Evolutionary conservation across 2,113 vertebrate species (phyloP), one percentile per base, ranked within the genome.

Genomic region (Dryoscopus gambensis): DNA sequence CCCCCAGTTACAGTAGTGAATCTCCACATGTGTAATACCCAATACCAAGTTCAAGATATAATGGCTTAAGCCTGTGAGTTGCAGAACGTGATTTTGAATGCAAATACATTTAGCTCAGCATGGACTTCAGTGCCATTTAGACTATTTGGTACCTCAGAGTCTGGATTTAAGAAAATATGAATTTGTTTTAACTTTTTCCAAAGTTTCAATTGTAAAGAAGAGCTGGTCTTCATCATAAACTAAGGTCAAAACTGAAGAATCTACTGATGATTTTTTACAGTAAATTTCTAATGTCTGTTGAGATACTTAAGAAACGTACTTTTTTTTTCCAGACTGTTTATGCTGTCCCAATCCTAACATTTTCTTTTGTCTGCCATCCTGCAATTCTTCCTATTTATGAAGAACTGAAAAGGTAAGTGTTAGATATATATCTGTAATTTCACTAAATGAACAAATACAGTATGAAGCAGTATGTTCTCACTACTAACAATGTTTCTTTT

Each of bases 351-450:
- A 99, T 99, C 97, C 96, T 99, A 94, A 99, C 98, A 8, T 99
- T 99, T 75, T 99, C 99, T 67, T 99, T 99, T 42, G 99, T 99
- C 84, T 99, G 99, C 93, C 99, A 99, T 96, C 99, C 99, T 47
- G 99, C 99, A 75, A 98, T 99, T 95, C 98, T 99, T 97, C 99
- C 99, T 87, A 99, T 99, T 98, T 99, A 99, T 46, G 98, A 99
- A 97, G 99, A 99, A 91, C 98, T 99, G 42, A 99, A 99, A 98
- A 97, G 98, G 99, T 99, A 96, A 98, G 98, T 98, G 15, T 39
- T 86, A 59, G 7, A 80, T 53, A 11, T 7, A 1, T 50, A 47
- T 11, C 39, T 62, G 7, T 35, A 47, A 60, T 53, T 84, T 87
- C 59, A 55, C n/a, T 77, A 8, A 70, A 63, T 5, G 49, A 70